Evolutionary conservation across 2,888 invertebrate genomes (phyloP).

Genomic region (Pseudococcus viburni): DNA sequence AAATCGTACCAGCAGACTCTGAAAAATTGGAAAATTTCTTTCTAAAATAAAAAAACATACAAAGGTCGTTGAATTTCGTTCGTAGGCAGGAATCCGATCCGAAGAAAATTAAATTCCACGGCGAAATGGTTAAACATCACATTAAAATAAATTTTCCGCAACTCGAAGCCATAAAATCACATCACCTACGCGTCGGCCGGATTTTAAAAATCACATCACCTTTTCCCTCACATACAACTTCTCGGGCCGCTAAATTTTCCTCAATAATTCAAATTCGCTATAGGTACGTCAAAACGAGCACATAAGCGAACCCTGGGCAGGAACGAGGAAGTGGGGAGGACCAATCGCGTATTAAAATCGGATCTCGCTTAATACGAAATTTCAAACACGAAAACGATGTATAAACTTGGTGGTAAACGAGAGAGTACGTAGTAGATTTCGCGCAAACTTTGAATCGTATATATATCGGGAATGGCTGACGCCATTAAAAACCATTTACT

Average conservation of each 20-base stretch:
- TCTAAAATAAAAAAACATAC: too few relatives aligned
- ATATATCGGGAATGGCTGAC: conserved; percentile 34
- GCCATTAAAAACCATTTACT: conserved; percentile 58
- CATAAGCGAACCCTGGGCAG: neutral
- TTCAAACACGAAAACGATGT: conserved; percentile 28
- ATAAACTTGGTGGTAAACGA: conserved; percentile 11
- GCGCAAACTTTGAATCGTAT: conserved; percentile 5
- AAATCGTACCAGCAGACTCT: too few relatives aligned
- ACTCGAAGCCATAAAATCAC: neutral
- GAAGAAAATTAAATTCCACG: too few relatives aligned
- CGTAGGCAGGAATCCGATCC: too few relatives aligned
- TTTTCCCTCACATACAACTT: neutral
- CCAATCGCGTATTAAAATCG: conserved; percentile 24
- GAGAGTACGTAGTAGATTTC: neutral
- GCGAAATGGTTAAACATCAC: neutral
- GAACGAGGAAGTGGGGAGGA: neutral
- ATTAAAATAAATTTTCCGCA: neutral
- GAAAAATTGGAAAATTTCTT: too few relatives aligned
- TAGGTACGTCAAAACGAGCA: neutral
- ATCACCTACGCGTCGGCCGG: neutral
- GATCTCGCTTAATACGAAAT: conserved; percentile 49
- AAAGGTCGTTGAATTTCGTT: too few relatives aligned
- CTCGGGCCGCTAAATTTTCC: neutral
- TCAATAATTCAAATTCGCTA: conserved; percentile 2
- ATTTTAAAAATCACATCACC: conserved; percentile 3